Evolutionary conservation across 2,113 vertebrate genomes (phyloP), one percentile per base, ranked within the genome.

Genomic region (Megaceryle maxima): DNA sequence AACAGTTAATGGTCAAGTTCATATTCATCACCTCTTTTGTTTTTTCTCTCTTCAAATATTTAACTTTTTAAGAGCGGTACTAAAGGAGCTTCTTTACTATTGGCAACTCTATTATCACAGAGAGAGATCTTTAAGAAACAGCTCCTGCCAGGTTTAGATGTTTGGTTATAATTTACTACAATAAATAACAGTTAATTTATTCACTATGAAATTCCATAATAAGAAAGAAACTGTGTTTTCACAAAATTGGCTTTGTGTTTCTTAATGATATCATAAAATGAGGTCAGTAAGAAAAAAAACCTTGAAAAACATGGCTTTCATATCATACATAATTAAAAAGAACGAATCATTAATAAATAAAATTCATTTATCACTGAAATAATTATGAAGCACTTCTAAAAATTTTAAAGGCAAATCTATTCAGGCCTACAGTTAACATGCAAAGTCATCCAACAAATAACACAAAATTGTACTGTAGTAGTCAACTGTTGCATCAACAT

Each of bases 401-500:
- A 97, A 90, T 96, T 96, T 91, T 96, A 97, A 98, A 98, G 98
- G 98, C 98, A 97, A 98, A 99, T 98, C 98, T 99, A 99, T 98
- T 98, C 98, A 98, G 98, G 99, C 98, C 98, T 99, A 99, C 98
- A 98, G 98, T 97, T 99, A 98, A 99, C 99, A 99, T 99, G 99
- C 99, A 99, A 98, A 98, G 98, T 99, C 98, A 99, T 98, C 98
- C 98, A 99, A 99, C 99, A 99, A 98, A 96, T 98, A 98, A 99
- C 99, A 99, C 98, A 98, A 99, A 99, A 98, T 91, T 98, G 98
- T 98, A 98, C 97, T 80, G 84, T 97, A 98, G 98, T 98, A 98
- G 98, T 98, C 99, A 99, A 99, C 98, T 98, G 98, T 98, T 98
- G 97, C 98, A 98, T 97, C 97, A 98, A 98, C 98, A 98, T 98